Percentiles rank a stretch among this genome's conserved stretches.
These are phyloP conservation scores for Momotus momota DNA, from an alignment of 2,797 vertebrate genomes.

Conservation along the genomic window DNA sequence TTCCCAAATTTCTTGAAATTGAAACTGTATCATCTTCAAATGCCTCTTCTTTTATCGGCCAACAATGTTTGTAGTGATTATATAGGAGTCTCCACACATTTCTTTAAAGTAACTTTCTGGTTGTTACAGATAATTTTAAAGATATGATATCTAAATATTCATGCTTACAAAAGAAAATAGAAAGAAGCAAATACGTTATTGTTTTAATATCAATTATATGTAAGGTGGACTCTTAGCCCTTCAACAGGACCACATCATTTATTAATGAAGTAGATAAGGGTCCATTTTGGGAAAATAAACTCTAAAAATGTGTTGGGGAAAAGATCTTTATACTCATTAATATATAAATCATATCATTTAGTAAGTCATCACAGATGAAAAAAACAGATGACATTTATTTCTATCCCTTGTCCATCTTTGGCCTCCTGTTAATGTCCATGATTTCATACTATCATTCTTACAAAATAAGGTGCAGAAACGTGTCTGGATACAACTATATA, in stretches of 20 bases:
- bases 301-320: background rate
- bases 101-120: background rate
- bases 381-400: background rate
- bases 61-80: background rate
- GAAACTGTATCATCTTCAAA: background rate
- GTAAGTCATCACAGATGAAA: background rate
- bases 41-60: background rate
- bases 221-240: background rate
- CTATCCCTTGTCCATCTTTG: background rate
- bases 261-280: background rate
- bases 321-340: background rate
- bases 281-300: background rate
- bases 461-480: background rate
- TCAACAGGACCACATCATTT: background rate
- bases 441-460: background rate
- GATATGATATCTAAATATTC: background rate
- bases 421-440: background rate
- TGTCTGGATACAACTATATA: background rate
- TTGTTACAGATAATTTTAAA: background rate
- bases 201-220: background rate
- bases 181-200: background rate
- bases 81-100: background rate
- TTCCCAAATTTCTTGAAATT: background rate
- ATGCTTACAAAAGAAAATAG: background rate
- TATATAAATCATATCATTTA: background rate